Evolutionary conservation across 2,888 invertebrate genomes (phyloP).

Genomic region (Drosophila lutescens): DNA sequence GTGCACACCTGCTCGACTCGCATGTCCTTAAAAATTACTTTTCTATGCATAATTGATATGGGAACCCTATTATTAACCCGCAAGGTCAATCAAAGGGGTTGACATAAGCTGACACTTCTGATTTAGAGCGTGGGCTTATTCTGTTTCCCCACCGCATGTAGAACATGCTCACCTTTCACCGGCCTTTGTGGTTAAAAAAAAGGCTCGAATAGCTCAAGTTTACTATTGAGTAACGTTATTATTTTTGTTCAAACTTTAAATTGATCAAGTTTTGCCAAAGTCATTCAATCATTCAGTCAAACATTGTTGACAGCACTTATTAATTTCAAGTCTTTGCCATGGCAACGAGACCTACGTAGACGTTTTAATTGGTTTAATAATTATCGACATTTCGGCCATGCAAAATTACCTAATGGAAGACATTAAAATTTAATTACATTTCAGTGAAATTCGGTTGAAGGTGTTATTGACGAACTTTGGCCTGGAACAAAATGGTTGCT

Average conservation of each 20-base stretch:
- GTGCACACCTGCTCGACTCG: constrained; percentile 7
- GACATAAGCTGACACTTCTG: constrained; percentile 16
- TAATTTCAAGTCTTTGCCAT: constrained; percentile 17
- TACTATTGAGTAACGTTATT: constrained; percentile 1
- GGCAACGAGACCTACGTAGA: constrained; percentile 13
- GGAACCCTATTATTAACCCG: constrained; percentile 22
- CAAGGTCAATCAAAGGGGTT: constrained; percentile 1
- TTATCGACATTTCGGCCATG: constrained; percentile 15
- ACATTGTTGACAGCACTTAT: constrained; percentile 14
- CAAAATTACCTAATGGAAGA: constrained; percentile 1
- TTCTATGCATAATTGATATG: constrained; percentile 17
- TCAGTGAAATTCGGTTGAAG: background rate
- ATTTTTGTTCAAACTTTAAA: background rate
- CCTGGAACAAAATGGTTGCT: background rate
- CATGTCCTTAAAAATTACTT: background rate
- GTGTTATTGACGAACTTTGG: background rate
- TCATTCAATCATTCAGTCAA: constrained; percentile 10
- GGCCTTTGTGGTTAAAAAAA: background rate
- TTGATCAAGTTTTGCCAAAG: constrained; percentile 8
- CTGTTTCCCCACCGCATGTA: background rate
- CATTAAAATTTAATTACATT: constrained; percentile 29
- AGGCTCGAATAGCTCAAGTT: background rate
- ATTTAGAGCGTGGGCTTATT: background rate
- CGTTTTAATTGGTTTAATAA: constrained; percentile 29
- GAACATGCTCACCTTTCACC: background rate